A percentile compares a stretch with the other conserved stretches of the same genome.
These are phyloP conservation scores for Pteromalus puparum DNA, from an alignment of 1,140 invertebrate species.

Conservation along the genomic window DNA sequence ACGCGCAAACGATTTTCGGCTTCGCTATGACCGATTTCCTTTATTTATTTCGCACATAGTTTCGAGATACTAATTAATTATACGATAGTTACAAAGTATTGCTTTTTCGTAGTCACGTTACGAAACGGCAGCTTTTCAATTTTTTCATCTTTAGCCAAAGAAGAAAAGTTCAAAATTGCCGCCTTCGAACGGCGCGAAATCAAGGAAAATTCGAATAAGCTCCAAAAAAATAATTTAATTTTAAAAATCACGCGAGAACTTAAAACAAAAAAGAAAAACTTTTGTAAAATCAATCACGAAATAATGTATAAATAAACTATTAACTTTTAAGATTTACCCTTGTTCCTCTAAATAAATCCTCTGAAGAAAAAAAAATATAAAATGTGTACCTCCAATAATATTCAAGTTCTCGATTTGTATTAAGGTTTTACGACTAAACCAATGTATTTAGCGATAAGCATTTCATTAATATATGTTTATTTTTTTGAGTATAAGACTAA, in stretches of 20 bases:
- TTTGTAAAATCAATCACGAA: background rate
- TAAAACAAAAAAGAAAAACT: background rate
- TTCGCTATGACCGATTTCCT: constrained; percentile 36
- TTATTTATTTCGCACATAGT: constrained; percentile 41
- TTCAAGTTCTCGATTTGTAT: constrained; percentile 1
- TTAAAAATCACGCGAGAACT: background rate
- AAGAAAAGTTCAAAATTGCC: constrained; percentile 52
- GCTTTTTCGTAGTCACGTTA: constrained; percentile 68
- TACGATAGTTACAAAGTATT: constrained; percentile 72
- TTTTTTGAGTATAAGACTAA: constrained; percentile 59
- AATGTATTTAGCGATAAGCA: constrained; percentile 40
- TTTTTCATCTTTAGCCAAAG: constrained; percentile 38
- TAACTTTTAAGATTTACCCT: background rate
- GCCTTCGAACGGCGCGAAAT: constrained; percentile 44
- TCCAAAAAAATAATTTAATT: background rate
- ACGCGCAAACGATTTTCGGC: constrained; percentile 29
- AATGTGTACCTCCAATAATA: background rate
- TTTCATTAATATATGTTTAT: constrained; percentile 51
- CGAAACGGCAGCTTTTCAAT: constrained; percentile 55
- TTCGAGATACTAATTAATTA: constrained; percentile 54
- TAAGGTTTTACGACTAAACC: background rate
- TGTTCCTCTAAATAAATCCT: background rate
- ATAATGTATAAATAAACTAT: background rate
- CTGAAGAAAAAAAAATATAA: constrained; percentile 21
- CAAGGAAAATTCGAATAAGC: constrained; percentile 51